Base-by-base conservation (phyloP, 2,113 vertebrate species). In the Ranitomeya variabilis region DNA sequence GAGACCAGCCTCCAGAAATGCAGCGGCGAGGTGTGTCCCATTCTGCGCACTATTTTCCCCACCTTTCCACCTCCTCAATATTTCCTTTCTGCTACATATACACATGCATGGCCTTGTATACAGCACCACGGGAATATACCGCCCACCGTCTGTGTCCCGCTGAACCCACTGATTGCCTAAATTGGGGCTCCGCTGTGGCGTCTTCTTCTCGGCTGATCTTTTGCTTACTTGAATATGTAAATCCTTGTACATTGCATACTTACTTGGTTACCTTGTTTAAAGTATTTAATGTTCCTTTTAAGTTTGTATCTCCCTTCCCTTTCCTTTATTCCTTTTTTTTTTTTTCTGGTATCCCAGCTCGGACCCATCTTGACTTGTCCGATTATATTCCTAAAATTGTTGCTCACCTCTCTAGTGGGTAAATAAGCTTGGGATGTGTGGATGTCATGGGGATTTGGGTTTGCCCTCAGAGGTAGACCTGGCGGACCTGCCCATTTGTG, bases 1-100 rank as follows among this genome's bases (percentile, higher is more conserved):
- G 96, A 96, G 94, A 94, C 96, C 93, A 94, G 95, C 96, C 95
- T 95, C 95, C 96, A 97, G 94, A 95, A 95, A 95, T 93, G 95
- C 95, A 95, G 95, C 93, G 94, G 95, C 95, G 96, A 98, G 97
- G 97, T 97, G 96, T 98, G 97, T 98, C 95, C 93, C 92, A 91
- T 94, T 91, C 90, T 94, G 91, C 90, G 92, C 92, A 94, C 90
- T 92, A 82, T 57, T 90, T 91, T 91, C 90, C 92, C 91, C n/a
- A 19, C 37, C 37, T 45, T 45, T 45, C 37, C 37, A 45, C 37
- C 37, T 45, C 37, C 37, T 45, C 37, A 31, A 13, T 78, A 10
- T 91, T 26, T 87, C 86, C 23, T 67, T 23, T 23, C 55, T 78
- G 62, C 23, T 79, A 21, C 64, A 31, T 79, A 92, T 92, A 90